phyloP scores from a whole-genome alignment of 2,888 invertebrate species.

The Callimorpha dominula region DNA sequence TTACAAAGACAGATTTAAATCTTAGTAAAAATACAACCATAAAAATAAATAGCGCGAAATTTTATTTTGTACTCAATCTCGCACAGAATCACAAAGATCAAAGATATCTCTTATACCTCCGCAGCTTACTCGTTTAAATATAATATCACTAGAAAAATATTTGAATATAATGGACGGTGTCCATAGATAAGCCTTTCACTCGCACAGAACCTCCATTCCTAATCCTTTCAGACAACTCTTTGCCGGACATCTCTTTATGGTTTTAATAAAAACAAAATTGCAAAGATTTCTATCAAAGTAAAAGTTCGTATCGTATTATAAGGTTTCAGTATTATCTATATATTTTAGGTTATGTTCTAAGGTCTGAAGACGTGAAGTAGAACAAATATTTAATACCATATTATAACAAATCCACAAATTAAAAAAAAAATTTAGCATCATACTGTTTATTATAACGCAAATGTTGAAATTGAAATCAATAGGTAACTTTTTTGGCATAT shows the following conservation, averaged over 20 bases:
- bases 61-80: conserved; percentile 40
- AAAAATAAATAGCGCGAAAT: conserved; percentile 45
- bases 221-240: conserved; percentile 76
- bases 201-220: conserved; percentile 54
- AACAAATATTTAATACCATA: no score
- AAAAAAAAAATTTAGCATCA: neutral
- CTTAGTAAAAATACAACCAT: conserved; percentile 16
- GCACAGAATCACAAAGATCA: conserved; percentile 68
- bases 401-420: no score
- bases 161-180: conserved; percentile 74
- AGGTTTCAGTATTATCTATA: neutral
- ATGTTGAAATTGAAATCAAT: neutral
- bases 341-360: no score
- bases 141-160: conserved; percentile 84
- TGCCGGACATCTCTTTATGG: conserved; percentile 74
- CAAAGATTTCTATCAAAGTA: conserved; percentile 31
- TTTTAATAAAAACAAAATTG: conserved; percentile 50
- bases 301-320: conserved; percentile 19
- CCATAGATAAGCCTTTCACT: conserved; percentile 73
- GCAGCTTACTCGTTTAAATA: conserved; percentile 69
- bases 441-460: neutral
- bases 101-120: conserved; percentile 65
- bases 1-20: neutral
- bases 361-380: no score
- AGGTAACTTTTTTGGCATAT: no score